These are phyloP conservation scores for Ectemnius continuus DNA, from an alignment of 2,888 invertebrate species.

Conservation along the genomic window DNA sequence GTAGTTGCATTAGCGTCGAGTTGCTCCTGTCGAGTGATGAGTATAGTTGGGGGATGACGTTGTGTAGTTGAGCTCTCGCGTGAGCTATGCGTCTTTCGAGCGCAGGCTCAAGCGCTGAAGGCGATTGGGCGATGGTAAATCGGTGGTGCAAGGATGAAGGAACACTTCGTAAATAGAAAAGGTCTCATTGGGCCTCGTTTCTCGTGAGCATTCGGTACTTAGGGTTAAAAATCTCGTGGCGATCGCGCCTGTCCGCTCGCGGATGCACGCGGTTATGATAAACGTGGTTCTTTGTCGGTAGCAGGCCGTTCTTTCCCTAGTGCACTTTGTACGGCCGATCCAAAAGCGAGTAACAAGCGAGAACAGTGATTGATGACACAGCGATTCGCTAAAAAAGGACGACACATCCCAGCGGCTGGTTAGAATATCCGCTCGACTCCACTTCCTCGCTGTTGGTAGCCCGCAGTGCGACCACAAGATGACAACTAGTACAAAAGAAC, in stretches of 20 bases:
- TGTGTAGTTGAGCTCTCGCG: too few species aligned
- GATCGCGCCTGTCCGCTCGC: not conserved
- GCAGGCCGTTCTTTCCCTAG: too few species aligned
- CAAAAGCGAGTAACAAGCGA: conserved; percentile 7
- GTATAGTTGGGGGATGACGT: too few species aligned
- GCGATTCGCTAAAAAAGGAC: conserved; percentile 3
- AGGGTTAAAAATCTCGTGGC: not conserved
- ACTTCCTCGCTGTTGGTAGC: not conserved
- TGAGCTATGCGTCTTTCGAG: not conserved
- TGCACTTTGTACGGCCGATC: not conserved
- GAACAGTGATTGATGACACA: not conserved
- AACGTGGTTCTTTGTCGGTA: too few species aligned
- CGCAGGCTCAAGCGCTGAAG: not conserved
- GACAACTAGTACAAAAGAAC: conserved; percentile 30
- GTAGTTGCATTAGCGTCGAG: too few species aligned
- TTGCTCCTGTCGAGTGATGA: too few species aligned
- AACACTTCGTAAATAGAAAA: conserved; percentile 8
- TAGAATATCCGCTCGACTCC: not conserved
- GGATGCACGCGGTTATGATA: too few species aligned
- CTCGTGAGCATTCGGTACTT: conserved; percentile 6
- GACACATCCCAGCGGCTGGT: not conserved
- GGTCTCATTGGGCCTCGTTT: conserved; percentile 1
- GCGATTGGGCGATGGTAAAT: not conserved
- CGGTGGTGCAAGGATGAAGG: conserved; percentile 8
- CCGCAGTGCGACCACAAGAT: not conserved